Percentiles rank a stretch among this genome's conserved stretches.
Evolutionary conservation across 2,888 invertebrate species (phyloP).

Genomic region (Trisateles emortualis): DNA sequence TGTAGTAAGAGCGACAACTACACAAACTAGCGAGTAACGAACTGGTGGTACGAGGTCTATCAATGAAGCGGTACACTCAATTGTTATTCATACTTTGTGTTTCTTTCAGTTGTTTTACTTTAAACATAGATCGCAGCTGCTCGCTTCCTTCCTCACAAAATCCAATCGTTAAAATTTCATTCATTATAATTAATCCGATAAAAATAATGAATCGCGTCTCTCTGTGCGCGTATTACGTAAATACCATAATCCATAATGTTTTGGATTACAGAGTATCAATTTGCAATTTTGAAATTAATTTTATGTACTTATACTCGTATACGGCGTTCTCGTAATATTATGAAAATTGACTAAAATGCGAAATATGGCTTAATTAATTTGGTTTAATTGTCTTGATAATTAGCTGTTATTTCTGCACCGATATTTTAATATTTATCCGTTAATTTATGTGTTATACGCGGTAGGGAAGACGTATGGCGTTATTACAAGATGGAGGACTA

Average conservation of each 20-base stretch:
- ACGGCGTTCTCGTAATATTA: neutral
- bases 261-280: slow-evolving; percentile 9
- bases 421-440: no score
- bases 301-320: neutral
- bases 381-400: neutral
- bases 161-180: slow-evolving; percentile 10
- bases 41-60: neutral
- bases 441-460: no score
- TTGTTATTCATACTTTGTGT: neutral
- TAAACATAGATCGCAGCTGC: neutral
- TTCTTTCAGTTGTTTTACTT: neutral
- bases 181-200: slow-evolving; percentile 14
- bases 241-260: slow-evolving; percentile 4
- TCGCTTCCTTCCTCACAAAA: neutral
- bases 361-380: neutral
- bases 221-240: neutral
- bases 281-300: slow-evolving; percentile 2
- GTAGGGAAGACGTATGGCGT: no score
- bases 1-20: neutral
- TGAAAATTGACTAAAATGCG: neutral
- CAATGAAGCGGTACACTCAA: neutral
- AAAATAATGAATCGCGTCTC: slow-evolving; percentile 12
- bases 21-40: neutral
- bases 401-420: no score
- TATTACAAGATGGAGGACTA: no score